Evolutionary conservation across 2,113 vertebrate species (phyloP).

Genomic region (Xerus inauris): DNA sequence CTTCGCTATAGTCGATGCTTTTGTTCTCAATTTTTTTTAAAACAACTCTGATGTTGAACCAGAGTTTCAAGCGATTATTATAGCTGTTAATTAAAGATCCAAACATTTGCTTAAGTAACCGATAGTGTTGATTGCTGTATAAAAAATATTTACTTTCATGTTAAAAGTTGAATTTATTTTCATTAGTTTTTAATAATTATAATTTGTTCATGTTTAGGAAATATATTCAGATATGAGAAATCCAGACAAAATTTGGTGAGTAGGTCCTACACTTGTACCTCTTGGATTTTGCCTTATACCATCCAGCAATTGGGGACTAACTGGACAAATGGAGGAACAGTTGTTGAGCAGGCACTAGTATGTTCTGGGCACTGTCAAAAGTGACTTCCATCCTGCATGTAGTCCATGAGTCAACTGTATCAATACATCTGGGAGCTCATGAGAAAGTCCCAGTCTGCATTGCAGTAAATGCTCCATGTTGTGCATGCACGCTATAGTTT

Average conservation of each 20-base stretch:
- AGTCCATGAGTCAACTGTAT: neutral
- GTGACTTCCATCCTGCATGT: neutral
- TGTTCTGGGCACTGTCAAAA: neutral
- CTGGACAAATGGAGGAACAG: neutral
- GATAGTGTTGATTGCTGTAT: neutral
- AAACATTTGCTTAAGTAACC: neutral
- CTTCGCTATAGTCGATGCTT: neutral
- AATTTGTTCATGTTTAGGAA: neutral
- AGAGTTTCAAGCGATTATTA: conserved; percentile 31
- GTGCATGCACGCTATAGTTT: rapidly evolving
- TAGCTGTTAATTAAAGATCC: neutral
- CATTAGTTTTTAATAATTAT: neutral
- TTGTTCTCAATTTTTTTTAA: conserved; percentile 39
- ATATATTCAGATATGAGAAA: neutral
- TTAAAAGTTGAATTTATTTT: neutral
- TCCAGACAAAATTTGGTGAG: neutral
- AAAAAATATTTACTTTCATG: neutral
- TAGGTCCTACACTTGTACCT: neutral
- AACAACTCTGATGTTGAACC: neutral
- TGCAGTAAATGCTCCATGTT: neutral
- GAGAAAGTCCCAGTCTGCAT: neutral
- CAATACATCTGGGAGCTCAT: neutral
- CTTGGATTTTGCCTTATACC: neutral
- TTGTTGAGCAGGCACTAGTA: neutral
- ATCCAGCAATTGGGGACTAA: neutral